Conservation (phyloP, 2,113 vertebrate species). For the Tylochromis polylepis region DNA sequence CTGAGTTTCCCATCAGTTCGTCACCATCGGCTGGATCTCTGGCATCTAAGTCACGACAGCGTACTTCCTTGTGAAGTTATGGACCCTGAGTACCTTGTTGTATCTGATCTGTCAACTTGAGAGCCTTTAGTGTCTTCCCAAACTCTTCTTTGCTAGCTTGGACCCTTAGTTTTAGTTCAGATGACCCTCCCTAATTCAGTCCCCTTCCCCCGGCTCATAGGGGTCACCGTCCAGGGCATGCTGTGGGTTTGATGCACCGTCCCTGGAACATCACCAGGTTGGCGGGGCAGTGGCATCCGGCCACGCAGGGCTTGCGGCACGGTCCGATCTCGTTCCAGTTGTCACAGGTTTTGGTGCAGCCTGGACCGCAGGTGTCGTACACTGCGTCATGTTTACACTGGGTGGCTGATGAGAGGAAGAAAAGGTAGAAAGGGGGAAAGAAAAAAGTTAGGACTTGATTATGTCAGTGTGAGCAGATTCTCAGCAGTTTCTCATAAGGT, state of each 20-base stretch:
- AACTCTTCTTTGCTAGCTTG: background rate
- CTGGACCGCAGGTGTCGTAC: constrained; percentile 94
- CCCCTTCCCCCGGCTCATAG: constrained; percentile 46
- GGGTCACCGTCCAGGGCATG: constrained; percentile 92
- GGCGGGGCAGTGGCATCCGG: constrained; percentile 94
- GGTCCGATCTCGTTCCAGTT: constrained; percentile 98
- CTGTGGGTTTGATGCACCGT: constrained; percentile 90
- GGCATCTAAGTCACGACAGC: background rate
- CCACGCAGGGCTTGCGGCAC: constrained; percentile 86
- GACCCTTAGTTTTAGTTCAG: constrained; percentile 15
- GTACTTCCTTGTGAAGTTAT: background rate
- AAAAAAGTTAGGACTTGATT: background rate
- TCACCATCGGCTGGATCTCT: background rate
- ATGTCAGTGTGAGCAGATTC: background rate
- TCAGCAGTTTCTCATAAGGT: background rate
- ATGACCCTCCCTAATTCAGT: constrained; percentile 4
- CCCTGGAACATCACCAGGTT: constrained; percentile 89
- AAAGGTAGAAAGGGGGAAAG: background rate
- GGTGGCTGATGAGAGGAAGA: constrained; percentile 70
- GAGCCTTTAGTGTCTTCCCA: background rate
- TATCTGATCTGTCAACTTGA: background rate
- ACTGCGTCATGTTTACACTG: constrained; percentile 93
- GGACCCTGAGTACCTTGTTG: constrained; percentile 30
- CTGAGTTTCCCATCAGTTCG: background rate
- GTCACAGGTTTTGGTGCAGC: constrained; percentile 92